Conservation (phyloP, 2,113 vertebrate species). For the Brachypodius melanocephalos region DNA sequence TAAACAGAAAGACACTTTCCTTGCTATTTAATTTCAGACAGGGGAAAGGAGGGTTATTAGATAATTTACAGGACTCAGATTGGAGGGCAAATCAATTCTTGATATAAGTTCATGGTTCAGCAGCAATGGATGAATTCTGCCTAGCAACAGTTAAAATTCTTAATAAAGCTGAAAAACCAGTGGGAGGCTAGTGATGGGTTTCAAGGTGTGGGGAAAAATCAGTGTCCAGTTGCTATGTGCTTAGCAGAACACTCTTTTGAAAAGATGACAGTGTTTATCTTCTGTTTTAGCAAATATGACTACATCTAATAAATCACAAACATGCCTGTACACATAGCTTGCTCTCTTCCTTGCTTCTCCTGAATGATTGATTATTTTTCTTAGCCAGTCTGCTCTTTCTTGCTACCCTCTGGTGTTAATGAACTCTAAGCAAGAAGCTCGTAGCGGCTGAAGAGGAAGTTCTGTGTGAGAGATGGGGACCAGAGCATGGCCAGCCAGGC, state of each 20-base stretch:
- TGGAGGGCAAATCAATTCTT: background rate
- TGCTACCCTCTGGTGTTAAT: background rate
- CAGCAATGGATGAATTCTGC: background rate
- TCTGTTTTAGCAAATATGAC: background rate
- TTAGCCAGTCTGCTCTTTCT: background rate
- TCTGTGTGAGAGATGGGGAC: background rate
- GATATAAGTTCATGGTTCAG: background rate
- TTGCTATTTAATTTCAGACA: background rate
- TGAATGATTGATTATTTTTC: background rate
- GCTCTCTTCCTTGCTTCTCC: background rate
- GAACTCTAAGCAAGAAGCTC: background rate
- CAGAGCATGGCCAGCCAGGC: accelerated
- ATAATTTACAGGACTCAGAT: background rate
- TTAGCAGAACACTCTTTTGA: background rate
- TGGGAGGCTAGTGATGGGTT: background rate
- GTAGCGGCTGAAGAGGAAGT: background rate
- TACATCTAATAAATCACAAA: background rate
- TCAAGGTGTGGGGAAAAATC: background rate
- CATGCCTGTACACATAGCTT: background rate
- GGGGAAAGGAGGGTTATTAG: background rate
- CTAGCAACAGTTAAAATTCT: background rate
- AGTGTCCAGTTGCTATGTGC: background rate
- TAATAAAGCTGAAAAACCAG: background rate
- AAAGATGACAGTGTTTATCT: background rate
- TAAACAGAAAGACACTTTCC: background rate